Conservation (phyloP, 2,797 vertebrate genomes). For the Chelidonichthys spinosus region DNA sequence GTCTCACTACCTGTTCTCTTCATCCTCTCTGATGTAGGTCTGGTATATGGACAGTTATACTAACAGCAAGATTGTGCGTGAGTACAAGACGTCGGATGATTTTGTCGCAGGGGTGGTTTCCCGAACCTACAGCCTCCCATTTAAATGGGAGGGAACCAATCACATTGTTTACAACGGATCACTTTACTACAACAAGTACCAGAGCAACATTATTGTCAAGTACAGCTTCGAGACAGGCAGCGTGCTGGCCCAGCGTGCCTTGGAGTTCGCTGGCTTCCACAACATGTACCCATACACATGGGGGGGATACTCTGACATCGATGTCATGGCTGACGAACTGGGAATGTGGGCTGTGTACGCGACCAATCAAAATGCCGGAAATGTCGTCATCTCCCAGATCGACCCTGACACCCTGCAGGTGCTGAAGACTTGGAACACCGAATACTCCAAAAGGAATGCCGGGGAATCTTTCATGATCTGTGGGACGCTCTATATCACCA, state of each 20-base stretch:
- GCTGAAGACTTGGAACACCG: slow-evolving; percentile 95
- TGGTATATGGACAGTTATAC: slow-evolving; percentile 99
- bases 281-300: slow-evolving; percentile 98
- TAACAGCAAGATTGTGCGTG: slow-evolving; percentile 97
- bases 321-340: slow-evolving; percentile 97
- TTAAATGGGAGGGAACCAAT: slow-evolving; percentile 98
- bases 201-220: slow-evolving; percentile 98
- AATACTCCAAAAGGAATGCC: slow-evolving; percentile 97
- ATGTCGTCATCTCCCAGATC: slow-evolving; percentile 95
- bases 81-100: slow-evolving; percentile 93
- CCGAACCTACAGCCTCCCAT: slow-evolving; percentile 96
- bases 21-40: slow-evolving; percentile 83
- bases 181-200: slow-evolving; percentile 98
- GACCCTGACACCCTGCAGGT: slow-evolving; percentile 94
- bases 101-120: slow-evolving; percentile 94
- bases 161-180: slow-evolving; percentile 98
- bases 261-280: slow-evolving; percentile 97
- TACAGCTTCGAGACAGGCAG: slow-evolving; percentile 95
- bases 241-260: slow-evolving; percentile 91
- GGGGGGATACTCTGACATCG: slow-evolving; percentile 98
- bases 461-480: slow-evolving; percentile 99
- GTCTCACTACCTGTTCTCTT: slow-evolving; percentile 19
- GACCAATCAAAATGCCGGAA: slow-evolving; percentile 98
- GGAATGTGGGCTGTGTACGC: slow-evolving; percentile 97
- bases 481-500: slow-evolving; percentile 96